Base-by-base conservation (phyloP, 2,113 vertebrate genomes). In the Salminus brasiliensis region DNA sequence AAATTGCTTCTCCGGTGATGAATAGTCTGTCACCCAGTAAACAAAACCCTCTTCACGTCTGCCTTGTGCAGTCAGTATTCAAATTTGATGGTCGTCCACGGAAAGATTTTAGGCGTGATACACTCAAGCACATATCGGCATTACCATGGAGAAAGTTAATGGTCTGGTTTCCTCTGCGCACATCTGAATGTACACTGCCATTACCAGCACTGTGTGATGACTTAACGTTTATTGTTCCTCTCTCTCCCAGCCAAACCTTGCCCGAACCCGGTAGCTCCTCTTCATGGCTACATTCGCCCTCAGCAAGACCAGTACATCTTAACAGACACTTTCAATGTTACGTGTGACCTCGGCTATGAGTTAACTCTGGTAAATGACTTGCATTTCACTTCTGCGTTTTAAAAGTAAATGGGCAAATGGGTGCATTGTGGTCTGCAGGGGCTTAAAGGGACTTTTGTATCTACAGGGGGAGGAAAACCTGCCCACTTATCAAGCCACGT, bases 251-350 rank as follows among this genome's bases (percentile, higher is more conserved):
- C 87, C 7, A 83, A 45, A 76, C 88, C 86, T 0, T 92, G 93
- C 21, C 89, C 92, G 57, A 34, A 89, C 82, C 91, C 93, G 36
- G 76, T 52, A 76, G 88, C 88, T 1, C 94, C 95, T 85, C 88
- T 86, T 21, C 59, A 89, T 11, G 95, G 93, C 32, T 70, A 1
- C 39, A 82, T 87, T 1, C 65, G 85, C 1, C 88, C 91, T 0
- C 52, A 80, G 81, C 91, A 92, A 36, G 78, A 59, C 10, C 57
- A 1, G 36, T 85, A 79, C 70, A 0, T 84, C 2, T 29, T 84
- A 74, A 81, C 78, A 0, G 90, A 90, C 72, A 60, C 0, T 11
- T 62, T 87, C 1, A 85, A 75, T 0, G 65, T 93, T 15, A n/a
- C 55, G 0, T 88, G 91, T 27, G 72, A 84, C 10, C 0, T 29